Evolutionary conservation across 2,888 invertebrate species (phyloP).

Genomic region (Amphipoea lucens): DNA sequence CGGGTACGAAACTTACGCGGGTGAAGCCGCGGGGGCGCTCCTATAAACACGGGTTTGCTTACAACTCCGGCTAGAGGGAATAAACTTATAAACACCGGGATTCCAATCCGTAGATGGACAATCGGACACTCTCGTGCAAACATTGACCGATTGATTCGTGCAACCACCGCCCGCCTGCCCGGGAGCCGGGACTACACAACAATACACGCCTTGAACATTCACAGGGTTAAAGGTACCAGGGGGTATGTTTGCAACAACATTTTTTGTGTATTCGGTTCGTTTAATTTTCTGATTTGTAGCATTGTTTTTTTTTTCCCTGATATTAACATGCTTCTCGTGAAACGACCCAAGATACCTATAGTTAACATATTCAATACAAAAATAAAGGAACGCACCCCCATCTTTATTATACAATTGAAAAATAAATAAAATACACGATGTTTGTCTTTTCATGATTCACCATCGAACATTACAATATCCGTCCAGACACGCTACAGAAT

Average conservation of each 20-base stretch:
- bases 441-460: not conserved
- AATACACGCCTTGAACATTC: not conserved
- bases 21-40: too few species aligned
- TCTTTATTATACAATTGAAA: not conserved
- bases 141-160: constrained; percentile 28
- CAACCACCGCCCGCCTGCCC: not conserved
- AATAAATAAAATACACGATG: not conserved
- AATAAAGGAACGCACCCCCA: too few species aligned
- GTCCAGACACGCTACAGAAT: not conserved
- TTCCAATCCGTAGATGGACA: not conserved
- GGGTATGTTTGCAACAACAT: not conserved
- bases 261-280: not conserved
- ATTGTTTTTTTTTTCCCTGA: not conserved
- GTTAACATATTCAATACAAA: not conserved
- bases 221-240: not conserved
- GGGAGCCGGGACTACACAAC: not conserved
- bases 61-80: constrained; percentile 1
- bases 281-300: not conserved
- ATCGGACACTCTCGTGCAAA: constrained; percentile 12
- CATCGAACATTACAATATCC: not conserved
- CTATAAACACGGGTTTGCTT: not conserved
- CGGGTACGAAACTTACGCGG: too few species aligned
- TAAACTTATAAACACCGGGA: constrained; percentile 19
- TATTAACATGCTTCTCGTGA: not conserved
- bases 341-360: not conserved